These are phyloP conservation scores for Eupeodes luniger DNA, from an alignment of 2,888 invertebrate species.

Conservation along the genomic window DNA sequence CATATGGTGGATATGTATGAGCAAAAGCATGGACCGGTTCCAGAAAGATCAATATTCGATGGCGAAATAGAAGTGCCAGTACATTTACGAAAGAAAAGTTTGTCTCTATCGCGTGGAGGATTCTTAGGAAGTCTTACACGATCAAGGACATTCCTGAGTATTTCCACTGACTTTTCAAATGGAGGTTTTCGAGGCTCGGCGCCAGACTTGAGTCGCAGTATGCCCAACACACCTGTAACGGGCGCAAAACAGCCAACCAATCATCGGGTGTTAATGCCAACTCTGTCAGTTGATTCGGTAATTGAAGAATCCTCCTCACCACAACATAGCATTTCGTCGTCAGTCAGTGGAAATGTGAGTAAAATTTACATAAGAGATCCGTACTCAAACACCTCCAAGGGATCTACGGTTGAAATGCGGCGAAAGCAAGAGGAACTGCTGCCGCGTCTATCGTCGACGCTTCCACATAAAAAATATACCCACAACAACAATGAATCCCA, in stretches of 20 bases:
- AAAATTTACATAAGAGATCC: conserved; percentile 68
- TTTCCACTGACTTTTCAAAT: conserved; percentile 80
- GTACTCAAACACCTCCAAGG: conserved; percentile 42
- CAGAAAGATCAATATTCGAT: conserved; percentile 80
- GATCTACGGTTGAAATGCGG: conserved; percentile 67
- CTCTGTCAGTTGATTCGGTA: conserved; percentile 79
- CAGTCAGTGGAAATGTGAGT: conserved; percentile 64
- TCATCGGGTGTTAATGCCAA: conserved; percentile 77
- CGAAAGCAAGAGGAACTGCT: conserved; percentile 62
- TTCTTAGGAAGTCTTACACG: conserved; percentile 86
- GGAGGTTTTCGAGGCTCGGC: conserved; percentile 82
- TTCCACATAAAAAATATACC: conserved; percentile 61
- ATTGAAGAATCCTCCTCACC: conserved; percentile 78
- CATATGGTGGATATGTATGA: conserved; percentile 79
- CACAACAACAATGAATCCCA: conserved; percentile 41
- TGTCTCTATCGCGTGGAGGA: conserved; percentile 80
- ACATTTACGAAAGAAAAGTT: conserved; percentile 80
- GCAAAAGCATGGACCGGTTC: conserved; percentile 79
- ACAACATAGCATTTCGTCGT: conserved; percentile 66
- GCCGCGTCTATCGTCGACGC: conserved; percentile 71
- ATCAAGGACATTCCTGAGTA: conserved; percentile 86
- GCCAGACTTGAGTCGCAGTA: conserved; percentile 83
- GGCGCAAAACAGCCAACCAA: conserved; percentile 76
- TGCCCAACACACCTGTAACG: conserved; percentile 82
- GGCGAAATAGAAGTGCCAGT: conserved; percentile 82